A percentile compares a stretch with the other conserved stretches of the same genome.
Conservation (phyloP, 2,888 invertebrate species). For the Zonitis immaculata region DNA sequence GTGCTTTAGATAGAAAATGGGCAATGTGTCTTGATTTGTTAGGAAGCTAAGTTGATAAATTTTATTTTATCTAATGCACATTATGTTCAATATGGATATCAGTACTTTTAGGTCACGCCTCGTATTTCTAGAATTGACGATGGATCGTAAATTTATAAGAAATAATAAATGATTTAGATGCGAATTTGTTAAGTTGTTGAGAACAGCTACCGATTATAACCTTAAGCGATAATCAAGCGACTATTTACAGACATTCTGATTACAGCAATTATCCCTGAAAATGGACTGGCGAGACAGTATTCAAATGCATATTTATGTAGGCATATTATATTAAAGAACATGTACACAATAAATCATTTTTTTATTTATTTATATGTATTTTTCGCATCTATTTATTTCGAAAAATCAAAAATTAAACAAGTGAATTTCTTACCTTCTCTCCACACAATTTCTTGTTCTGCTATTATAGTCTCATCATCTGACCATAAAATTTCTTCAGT, state of each 20-base stretch:
- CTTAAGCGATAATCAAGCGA: constrained; percentile 15
- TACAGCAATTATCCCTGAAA: constrained; percentile 10
- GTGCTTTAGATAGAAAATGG: too few species aligned
- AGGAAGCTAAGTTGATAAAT: too few species aligned
- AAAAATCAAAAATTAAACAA: too few species aligned
- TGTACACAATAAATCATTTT: too few species aligned
- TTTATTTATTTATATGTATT: too few species aligned
- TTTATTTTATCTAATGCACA: too few species aligned
- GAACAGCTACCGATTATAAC: constrained; percentile 11
- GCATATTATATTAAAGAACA: too few species aligned
- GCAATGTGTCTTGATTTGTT: too few species aligned
- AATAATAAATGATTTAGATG: constrained; percentile 2
- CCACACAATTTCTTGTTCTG: constrained; percentile 47
- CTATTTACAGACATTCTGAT: constrained; percentile 10
- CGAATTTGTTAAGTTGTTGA: constrained; percentile 8
- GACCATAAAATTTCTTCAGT: constrained; percentile 49
- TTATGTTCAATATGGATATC: too few species aligned
- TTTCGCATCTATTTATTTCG: too few species aligned
- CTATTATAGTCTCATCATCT: constrained; percentile 48
- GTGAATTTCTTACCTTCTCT: constrained; percentile 44
- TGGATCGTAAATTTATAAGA: not conserved
- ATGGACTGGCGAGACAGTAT: not conserved
- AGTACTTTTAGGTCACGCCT: too few species aligned
- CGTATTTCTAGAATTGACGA: not conserved
- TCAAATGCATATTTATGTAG: too few species aligned